Conservation (phyloP, 2,113 vertebrate genomes). For the Protobothrops mucrosquamatus region DNA sequence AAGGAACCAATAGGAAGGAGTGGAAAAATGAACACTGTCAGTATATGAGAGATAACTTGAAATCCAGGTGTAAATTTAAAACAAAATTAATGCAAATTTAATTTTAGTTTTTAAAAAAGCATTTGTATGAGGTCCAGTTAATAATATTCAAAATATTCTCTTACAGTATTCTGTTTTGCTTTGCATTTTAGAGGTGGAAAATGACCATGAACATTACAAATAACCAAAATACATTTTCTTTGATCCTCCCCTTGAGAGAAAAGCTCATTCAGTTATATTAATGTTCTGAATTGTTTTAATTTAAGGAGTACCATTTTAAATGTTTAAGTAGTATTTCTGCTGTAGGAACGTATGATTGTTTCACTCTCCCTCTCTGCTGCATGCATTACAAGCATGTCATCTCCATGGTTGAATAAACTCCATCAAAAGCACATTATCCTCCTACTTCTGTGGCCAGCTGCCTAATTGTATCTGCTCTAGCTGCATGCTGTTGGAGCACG, state of each 20-base stretch:
- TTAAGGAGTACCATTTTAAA: constrained; percentile 52
- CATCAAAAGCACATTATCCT: constrained; percentile 98
- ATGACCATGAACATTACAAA: background rate
- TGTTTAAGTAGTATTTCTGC: constrained; percentile 60
- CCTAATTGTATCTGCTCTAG: constrained; percentile 94
- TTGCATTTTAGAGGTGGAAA: background rate
- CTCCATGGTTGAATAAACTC: constrained; percentile 95
- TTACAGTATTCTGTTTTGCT: background rate
- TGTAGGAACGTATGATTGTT: constrained; percentile 47
- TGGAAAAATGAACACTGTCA: background rate
- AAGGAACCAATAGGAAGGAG: background rate
- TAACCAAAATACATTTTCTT: background rate
- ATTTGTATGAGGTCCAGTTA: background rate
- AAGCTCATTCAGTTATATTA: background rate
- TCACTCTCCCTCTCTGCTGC: constrained; percentile 39
- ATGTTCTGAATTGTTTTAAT: constrained; percentile 28
- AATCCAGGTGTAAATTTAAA: background rate
- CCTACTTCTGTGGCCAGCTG: constrained; percentile 77
- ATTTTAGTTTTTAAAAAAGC: background rate
- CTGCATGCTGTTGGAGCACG: constrained; percentile 85
- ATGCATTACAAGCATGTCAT: constrained; percentile 82
- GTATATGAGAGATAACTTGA: background rate
- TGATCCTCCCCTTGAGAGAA: background rate
- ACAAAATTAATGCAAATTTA: background rate
- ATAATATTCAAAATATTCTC: background rate